Percentiles rank a stretch among this genome's conserved stretches.
phyloP scores from a whole-genome alignment of 2,797 vertebrate genomes.

The Pteropus rufus region DNA sequence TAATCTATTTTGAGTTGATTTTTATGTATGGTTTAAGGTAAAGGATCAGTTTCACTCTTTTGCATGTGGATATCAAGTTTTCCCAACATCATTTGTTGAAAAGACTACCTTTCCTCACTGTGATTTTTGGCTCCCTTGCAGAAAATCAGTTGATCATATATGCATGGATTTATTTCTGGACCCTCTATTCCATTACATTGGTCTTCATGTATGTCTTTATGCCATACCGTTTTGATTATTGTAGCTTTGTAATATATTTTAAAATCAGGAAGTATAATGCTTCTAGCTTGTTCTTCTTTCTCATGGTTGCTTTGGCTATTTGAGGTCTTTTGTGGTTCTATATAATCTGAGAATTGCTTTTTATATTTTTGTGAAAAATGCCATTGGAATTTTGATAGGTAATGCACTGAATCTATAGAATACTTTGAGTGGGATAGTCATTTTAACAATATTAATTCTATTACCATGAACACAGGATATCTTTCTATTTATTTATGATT shows the following conservation, averaged over 20 bases:
- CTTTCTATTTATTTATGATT: not conserved
- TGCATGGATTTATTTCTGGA: not conserved
- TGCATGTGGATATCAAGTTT: not conserved
- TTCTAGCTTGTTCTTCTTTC: not conserved
- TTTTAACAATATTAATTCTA: not conserved
- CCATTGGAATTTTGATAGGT: not conserved
- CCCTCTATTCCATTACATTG: not conserved
- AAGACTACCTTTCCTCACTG: not conserved
- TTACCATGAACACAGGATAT: not conserved
- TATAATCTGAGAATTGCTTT: not conserved
- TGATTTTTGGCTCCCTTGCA: not conserved
- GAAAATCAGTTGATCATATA: not conserved
- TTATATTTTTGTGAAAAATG: not conserved
- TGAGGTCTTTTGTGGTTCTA: not conserved
- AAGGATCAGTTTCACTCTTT: not conserved
- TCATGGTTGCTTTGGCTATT: not conserved
- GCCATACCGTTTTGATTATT: not conserved
- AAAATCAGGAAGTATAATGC: not conserved
- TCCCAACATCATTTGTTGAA: not conserved
- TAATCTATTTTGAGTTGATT: not conserved
- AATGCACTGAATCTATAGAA: not conserved
- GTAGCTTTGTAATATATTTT: not conserved
- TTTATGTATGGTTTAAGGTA: not conserved
- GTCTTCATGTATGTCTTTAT: not conserved
- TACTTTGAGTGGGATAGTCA: not conserved